Conservation (phyloP, 2,797 vertebrate genomes). For the Sphenopsis melanotis region DNA sequence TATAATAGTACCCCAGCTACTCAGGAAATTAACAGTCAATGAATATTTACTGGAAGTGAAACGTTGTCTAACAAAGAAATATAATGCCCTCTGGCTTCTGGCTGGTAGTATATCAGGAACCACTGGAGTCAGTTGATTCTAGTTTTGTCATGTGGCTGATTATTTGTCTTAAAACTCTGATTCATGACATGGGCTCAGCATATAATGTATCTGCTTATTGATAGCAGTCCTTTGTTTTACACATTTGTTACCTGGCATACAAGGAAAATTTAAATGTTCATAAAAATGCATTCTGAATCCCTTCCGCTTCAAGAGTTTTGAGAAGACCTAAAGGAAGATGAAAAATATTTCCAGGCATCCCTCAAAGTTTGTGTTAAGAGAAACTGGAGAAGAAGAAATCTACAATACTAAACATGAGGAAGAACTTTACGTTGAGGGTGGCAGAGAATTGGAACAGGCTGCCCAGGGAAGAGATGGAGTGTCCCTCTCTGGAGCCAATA, state of each 20-base stretch:
- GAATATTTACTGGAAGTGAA: constrained; percentile 43
- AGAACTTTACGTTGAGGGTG: background rate
- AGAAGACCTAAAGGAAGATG: background rate
- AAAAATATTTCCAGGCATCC: background rate
- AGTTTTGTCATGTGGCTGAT: background rate
- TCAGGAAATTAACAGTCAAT: constrained; percentile 48
- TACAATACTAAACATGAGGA: background rate
- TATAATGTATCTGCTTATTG: background rate
- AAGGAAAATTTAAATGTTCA: background rate
- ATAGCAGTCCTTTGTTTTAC: background rate
- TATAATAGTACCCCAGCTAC: constrained; percentile 11
- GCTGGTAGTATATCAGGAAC: background rate
- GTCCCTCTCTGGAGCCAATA: background rate
- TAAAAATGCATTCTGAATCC: background rate
- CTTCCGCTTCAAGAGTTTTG: background rate
- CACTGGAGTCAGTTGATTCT: background rate
- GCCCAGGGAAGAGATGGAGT: background rate
- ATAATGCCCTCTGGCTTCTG: constrained; percentile 11
- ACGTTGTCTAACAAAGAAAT: constrained; percentile 11
- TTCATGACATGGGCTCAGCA: background rate
- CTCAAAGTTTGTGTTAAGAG: background rate
- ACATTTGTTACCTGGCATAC: background rate
- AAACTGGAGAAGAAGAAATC: background rate
- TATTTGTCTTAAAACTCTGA: background rate
- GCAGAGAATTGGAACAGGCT: background rate